Conservation (phyloP, 2,888 invertebrate species). For the Drosophila phalerata region DNA sequence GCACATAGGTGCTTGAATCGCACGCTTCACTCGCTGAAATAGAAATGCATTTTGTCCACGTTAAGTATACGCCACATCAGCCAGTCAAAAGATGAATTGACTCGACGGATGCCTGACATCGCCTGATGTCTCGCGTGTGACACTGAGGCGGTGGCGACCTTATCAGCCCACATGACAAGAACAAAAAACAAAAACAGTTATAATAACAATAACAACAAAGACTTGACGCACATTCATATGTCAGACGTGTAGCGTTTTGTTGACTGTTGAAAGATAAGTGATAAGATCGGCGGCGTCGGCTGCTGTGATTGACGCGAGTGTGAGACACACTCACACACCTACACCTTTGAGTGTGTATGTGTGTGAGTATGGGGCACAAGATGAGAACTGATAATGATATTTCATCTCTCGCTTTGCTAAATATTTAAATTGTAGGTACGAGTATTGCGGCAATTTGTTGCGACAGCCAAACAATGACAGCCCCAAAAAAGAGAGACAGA, state of each 20-base stretch:
- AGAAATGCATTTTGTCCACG: conserved; percentile 13
- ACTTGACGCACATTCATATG: conserved; percentile 18
- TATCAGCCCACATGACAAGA: conserved; percentile 54
- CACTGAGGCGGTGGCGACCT: conserved; percentile 58
- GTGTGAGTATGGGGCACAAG: conserved; percentile 8
- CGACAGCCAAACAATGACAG: not conserved
- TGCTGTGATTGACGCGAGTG: conserved; percentile 55
- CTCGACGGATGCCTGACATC: conserved; percentile 25
- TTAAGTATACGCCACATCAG: conserved; percentile 51
- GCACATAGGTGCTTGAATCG: too few species aligned
- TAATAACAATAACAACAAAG: not conserved
- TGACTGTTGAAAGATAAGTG: conserved; percentile 60
- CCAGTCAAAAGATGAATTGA: conserved; percentile 10
- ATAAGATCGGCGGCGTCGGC: conserved; percentile 64
- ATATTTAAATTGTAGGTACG: conserved; percentile 50
- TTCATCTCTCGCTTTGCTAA: conserved; percentile 48
- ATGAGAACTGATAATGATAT: conserved; percentile 55
- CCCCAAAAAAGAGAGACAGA: not conserved
- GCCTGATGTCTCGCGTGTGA: conserved; percentile 57
- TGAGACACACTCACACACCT: conserved; percentile 1
- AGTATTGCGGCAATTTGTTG: conserved; percentile 42
- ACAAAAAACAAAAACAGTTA: conserved; percentile 11
- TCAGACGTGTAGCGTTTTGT: conserved; percentile 50
- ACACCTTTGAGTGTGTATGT: not conserved
- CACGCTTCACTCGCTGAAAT: too few species aligned